phyloP scores from a whole-genome alignment of 2,888 invertebrate species.

The Psococerastis gibbosa region DNA sequence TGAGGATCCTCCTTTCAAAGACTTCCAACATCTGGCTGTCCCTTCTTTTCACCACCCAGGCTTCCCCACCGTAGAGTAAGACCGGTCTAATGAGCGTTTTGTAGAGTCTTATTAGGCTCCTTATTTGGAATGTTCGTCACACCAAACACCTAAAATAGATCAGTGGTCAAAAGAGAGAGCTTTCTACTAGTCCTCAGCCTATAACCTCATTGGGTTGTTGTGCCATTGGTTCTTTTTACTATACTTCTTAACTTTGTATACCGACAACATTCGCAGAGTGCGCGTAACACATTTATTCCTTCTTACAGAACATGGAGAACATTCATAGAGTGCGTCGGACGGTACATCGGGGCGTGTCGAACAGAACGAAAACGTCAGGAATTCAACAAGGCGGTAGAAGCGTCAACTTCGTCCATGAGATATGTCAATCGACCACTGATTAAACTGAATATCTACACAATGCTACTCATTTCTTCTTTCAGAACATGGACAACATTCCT shows the following conservation, averaged over 20 bases:
- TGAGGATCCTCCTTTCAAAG: too few species aligned
- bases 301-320: conserved; percentile 33
- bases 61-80: too few species aligned
- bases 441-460: conserved; percentile 40
- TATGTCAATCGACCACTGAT: conserved; percentile 36
- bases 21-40: too few species aligned
- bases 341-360: conserved; percentile 37
- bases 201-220: too few species aligned
- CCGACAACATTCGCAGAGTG: background rate
- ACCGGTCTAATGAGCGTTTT: too few species aligned
- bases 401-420: conserved; percentile 38
- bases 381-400: conserved; percentile 39
- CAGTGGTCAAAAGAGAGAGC: too few species aligned
- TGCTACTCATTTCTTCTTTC: conserved; percentile 24
- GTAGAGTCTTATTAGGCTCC: too few species aligned
- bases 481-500: conserved; percentile 40
- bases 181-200: too few species aligned
- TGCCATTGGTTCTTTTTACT: too few species aligned
- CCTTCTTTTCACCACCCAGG: too few species aligned
- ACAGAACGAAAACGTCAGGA: conserved; percentile 33
- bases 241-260: background rate
- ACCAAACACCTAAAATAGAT: too few species aligned
- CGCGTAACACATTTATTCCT: background rate
- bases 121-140: too few species aligned
- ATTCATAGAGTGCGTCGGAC: conserved; percentile 38